phyloP scores from a whole-genome alignment of 2,113 vertebrate species.

The Ictalurus furcatus region DNA sequence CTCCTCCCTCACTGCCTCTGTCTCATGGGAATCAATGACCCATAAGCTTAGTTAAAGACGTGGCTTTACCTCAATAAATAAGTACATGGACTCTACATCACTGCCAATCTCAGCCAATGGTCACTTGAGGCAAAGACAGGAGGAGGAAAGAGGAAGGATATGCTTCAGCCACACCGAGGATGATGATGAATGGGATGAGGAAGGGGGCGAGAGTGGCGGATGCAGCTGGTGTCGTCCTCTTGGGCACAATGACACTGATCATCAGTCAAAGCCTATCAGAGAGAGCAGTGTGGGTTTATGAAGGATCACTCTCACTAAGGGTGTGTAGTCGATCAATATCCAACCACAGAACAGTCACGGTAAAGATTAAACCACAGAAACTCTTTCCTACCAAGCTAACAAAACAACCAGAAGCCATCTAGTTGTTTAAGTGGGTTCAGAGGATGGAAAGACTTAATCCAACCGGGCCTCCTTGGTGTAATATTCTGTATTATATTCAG shows the following conservation, averaged over 20 bases:
- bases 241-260: conserved; percentile 49
- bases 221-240: conserved; percentile 41
- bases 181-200: conserved; percentile 49
- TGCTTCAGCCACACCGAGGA: conserved; percentile 12
- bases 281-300: conserved; percentile 10
- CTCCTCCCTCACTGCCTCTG: not conserved
- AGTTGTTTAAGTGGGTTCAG: conserved; percentile 23
- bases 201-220: conserved; percentile 37
- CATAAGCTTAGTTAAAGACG: conserved; percentile 34
- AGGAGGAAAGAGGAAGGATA: not conserved
- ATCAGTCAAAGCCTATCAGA: conserved; percentile 44
- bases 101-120: conserved; percentile 13
- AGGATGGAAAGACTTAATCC: not conserved
- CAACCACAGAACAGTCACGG: not conserved
- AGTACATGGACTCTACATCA: conserved; percentile 47
- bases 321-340: conserved; percentile 6
- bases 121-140: not conserved
- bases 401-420: not conserved
- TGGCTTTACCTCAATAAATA: conserved; percentile 47
- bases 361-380: conserved; percentile 15
- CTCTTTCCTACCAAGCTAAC: conserved; percentile 12
- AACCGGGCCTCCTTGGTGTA: not conserved
- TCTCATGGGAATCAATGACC: conserved; percentile 46
- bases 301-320: conserved; percentile 32
- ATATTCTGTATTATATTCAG: not conserved